phyloP scores from a whole-genome alignment of 2,888 invertebrate species.

The Clivina fossor region DNA sequence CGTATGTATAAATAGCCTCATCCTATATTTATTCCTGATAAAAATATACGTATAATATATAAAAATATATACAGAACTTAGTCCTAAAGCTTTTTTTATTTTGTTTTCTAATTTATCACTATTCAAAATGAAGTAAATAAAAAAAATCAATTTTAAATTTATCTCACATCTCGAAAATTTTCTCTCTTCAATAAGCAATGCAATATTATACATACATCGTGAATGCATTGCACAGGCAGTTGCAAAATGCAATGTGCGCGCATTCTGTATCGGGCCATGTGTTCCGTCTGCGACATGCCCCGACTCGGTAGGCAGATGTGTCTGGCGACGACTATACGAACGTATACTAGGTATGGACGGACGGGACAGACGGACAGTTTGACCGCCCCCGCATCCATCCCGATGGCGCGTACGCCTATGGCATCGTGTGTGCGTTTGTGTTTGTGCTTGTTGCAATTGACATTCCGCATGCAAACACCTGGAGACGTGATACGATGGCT shows the following conservation, averaged over 20 bases:
- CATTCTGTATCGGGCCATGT: background rate
- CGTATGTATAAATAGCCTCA: no score
- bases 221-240: no score
- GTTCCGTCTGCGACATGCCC: background rate
- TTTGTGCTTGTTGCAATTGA: background rate
- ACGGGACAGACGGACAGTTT: slow-evolving; percentile 1
- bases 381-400: background rate
- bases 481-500: background rate
- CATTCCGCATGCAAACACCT: slow-evolving; percentile 2
- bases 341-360: slow-evolving; percentile 4
- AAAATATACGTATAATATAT: no score
- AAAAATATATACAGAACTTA: no score
- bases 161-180: no score
- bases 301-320: background rate
- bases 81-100: no score
- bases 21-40: no score
- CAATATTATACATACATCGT: no score
- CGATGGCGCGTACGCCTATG: background rate
- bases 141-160: no score
- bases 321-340: slow-evolving; percentile 3
- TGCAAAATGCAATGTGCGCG: background rate
- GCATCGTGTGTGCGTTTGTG: background rate
- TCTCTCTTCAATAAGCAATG: no score
- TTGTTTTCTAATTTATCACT: no score
- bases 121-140: no score